Evolutionary conservation across 2,888 invertebrate genomes (phyloP), one percentile per base, ranked within the genome.

Genomic region (Pteria penguin): DNA sequence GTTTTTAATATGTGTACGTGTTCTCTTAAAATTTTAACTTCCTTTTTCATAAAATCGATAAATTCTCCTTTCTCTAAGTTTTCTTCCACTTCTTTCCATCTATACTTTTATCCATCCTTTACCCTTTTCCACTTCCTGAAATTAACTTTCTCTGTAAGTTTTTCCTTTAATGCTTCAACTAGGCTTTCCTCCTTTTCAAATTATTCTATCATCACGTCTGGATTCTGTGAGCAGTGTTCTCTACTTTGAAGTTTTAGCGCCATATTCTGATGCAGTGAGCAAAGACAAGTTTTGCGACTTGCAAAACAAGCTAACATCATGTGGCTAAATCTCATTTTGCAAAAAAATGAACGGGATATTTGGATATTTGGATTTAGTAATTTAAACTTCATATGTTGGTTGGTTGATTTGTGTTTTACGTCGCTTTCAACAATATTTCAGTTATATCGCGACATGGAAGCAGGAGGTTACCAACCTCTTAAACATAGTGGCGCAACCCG

Each of bases 51-150:
- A 22, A 55, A 29, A 5, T 55, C 55, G 22, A 67, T 27, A 5
- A 67, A 67, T 4, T 2, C 33, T 2, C 33, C 22, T 33, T 63
- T 63, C n/a, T 1, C n/a, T 22, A 32, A 22, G n/a, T 5, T 22
- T 36, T 33, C 36, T 63, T 63, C n/a, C n/a, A 63, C 63, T n/a
- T 63, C n/a, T 32, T 63, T 63, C 52, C 66, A 66, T 18, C 29
- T 8, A 26, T 45, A 5, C 52, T 29, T 66, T 18, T 29, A 45
- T 32, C 29, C 31, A 18, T 52, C 54, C 22, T 66, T 45, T 14
- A 66, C 2, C n/a, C 52, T 66, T 36, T 69, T 60, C 69, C 24
- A 60, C 27, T 32, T 5, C 45, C 45, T 52, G 54, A 52, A 45
- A 11, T 22, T 45, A 26, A 66, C 52, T 54, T 66, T 27, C 8